Conservation (phyloP, 2,113 vertebrate species). For the Chionomys nivalis region DNA sequence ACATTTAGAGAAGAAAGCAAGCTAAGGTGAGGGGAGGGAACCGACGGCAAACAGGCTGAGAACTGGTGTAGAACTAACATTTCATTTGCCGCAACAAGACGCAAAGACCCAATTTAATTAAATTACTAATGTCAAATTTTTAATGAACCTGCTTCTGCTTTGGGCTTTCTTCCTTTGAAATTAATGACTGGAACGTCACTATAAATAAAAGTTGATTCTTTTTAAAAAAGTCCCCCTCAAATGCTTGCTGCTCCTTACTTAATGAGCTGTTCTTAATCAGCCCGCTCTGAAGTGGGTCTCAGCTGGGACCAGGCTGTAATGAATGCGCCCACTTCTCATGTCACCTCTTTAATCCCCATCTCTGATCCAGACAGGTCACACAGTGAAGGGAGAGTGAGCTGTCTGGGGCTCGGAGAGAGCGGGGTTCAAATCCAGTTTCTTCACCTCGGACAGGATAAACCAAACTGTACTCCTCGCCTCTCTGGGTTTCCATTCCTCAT, state of each 20-base stretch:
- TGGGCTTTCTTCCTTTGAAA: constrained; percentile 84
- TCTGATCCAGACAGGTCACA: fast-evolving
- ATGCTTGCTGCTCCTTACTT: constrained; percentile 82
- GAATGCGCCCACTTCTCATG: constrained; percentile 53
- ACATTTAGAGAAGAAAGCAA: constrained; percentile 68
- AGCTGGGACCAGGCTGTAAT: constrained; percentile 60
- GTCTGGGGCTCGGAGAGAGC: background rate
- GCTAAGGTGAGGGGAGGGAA: constrained; percentile 41
- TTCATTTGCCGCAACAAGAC: constrained; percentile 84
- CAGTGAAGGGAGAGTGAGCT: background rate
- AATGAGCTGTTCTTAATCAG: constrained; percentile 86
- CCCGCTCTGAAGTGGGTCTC: constrained; percentile 75
- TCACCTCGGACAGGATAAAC: background rate
- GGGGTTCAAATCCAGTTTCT: background rate
- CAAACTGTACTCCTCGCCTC: background rate
- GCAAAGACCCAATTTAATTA: constrained; percentile 87
- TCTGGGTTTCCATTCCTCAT: background rate
- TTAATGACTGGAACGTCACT: constrained; percentile 84
- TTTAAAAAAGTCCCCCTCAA: constrained; percentile 84
- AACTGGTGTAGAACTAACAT: constrained; percentile 79
- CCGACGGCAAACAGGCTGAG: constrained; percentile 64
- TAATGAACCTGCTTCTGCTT: constrained; percentile 84
- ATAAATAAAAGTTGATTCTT: constrained; percentile 88
- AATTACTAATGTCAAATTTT: constrained; percentile 85
- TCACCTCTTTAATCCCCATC: background rate